Evolutionary conservation across 1,140 invertebrate species (phyloP).

Genomic region (Drosophila mauritiana): DNA sequence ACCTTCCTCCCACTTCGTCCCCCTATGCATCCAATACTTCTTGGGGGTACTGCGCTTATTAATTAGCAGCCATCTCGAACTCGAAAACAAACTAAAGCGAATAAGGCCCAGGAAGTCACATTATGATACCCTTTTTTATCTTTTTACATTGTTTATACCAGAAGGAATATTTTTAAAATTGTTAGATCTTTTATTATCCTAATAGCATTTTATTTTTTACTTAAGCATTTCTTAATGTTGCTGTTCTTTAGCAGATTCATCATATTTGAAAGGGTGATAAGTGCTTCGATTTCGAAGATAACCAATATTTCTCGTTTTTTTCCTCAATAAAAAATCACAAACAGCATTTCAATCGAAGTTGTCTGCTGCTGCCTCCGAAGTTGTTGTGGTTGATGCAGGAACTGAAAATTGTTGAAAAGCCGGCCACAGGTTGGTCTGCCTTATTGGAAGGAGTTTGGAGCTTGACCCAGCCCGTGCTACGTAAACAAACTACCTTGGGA

Average conservation of each 20-base stretch:
- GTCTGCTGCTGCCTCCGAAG: constrained; percentile 28
- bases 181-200: no score
- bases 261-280: constrained; percentile 3
- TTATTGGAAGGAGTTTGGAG: constrained; percentile 24
- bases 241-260: neutral
- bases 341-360: constrained; percentile 69
- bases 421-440: constrained; percentile 57
- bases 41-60: constrained; percentile 65
- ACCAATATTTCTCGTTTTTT: constrained; percentile 56
- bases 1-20: constrained; percentile 25
- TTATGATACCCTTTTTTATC: constrained; percentile 2
- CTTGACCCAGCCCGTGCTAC: constrained; percentile 2
- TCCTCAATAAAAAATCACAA: constrained; percentile 77
- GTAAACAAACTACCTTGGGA: neutral
- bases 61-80: constrained; percentile 68
- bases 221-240: no score
- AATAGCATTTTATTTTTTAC: no score
- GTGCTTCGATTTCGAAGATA: neutral
- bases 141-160: neutral
- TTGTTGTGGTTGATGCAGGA: constrained; percentile 52
- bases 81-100: constrained; percentile 20
- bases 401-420: constrained; percentile 74
- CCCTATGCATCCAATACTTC: constrained; percentile 9
- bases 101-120: constrained; percentile 13
- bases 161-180: no score